A percentile compares a stretch with the other conserved stretches of the same genome.
phyloP scores from a whole-genome alignment of 2,888 invertebrate species.

The Agriopis marginaria region DNA sequence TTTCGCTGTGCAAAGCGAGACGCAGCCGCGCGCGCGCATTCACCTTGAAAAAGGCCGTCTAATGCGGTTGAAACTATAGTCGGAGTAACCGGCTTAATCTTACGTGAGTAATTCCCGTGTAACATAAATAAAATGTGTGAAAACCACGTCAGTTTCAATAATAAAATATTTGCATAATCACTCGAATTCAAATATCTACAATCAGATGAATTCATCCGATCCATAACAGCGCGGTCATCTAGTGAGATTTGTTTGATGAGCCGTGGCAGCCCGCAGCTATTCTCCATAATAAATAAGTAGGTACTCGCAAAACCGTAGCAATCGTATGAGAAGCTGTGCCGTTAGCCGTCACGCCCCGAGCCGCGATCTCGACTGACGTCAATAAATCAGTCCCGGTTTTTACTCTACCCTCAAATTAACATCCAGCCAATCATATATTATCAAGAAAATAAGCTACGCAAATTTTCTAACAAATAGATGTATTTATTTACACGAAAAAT shows the following conservation, averaged over 20 bases:
- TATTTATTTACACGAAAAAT: too few relatives aligned
- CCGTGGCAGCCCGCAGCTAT: conserved; percentile 62
- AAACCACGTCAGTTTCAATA: too few relatives aligned
- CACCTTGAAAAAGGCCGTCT: too few relatives aligned
- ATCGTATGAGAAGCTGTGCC: conserved; percentile 53
- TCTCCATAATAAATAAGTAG: conserved; percentile 69
- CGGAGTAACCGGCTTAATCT: too few relatives aligned
- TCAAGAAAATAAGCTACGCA: not conserved
- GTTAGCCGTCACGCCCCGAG: conserved; percentile 68
- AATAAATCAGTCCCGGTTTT: conserved; percentile 61
- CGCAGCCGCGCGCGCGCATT: too few relatives aligned
- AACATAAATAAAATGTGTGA: too few relatives aligned
- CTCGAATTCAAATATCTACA: too few relatives aligned
- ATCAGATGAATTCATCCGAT: not conserved
- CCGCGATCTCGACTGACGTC: conserved; percentile 42
- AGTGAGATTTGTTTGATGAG: conserved; percentile 59
- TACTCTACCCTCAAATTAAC: conserved; percentile 47
- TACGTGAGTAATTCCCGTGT: too few relatives aligned
- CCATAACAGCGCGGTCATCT: conserved; percentile 50
- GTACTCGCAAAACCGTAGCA: conserved; percentile 42
- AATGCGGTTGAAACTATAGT: too few relatives aligned
- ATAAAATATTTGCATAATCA: too few relatives aligned
- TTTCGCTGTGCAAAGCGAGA: too few relatives aligned
- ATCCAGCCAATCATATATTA: conserved; percentile 4
- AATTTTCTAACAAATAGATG: too few relatives aligned